Evolutionary conservation across 64 coral and sea anemone genomes (phyloP).

Genomic region (Montipora capricornis): DNA sequence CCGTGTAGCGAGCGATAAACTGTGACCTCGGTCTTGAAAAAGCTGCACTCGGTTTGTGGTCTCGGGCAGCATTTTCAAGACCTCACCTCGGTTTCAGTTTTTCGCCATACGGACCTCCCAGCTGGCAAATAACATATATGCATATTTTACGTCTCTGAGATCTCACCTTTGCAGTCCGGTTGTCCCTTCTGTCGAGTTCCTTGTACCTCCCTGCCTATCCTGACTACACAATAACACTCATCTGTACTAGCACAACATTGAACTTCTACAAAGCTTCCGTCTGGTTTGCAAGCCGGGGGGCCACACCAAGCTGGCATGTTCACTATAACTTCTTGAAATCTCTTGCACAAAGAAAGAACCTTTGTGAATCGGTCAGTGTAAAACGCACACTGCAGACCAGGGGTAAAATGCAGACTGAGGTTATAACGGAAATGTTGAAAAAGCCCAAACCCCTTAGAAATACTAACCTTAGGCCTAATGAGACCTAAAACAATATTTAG

Average conservation of each 20-base stretch:
- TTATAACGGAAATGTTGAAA: too few relatives aligned
- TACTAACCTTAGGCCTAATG: too few relatives aligned
- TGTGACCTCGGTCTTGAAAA: not conserved
- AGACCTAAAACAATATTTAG: too few relatives aligned
- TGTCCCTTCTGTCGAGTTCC: slow-evolving; percentile 46
- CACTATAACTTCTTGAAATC: slow-evolving; percentile 48
- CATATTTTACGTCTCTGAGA: too few relatives aligned
- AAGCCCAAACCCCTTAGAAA: too few relatives aligned
- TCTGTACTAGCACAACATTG: slow-evolving; percentile 51
- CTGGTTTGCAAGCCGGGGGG: slow-evolving; percentile 53
- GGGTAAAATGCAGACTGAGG: too few relatives aligned
- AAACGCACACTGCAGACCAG: too few relatives aligned
- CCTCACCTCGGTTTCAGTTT: too few relatives aligned
- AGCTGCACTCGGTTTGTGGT: too few relatives aligned
- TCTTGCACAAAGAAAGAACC: slow-evolving; percentile 29
- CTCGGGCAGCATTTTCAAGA: too few relatives aligned
- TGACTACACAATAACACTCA: slow-evolving; percentile 55
- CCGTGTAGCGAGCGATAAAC: not conserved
- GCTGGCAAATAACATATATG: too few relatives aligned
- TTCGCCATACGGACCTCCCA: too few relatives aligned
- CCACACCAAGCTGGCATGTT: slow-evolving; percentile 68
- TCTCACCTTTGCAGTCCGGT: slow-evolving; percentile 34
- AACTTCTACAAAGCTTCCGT: slow-evolving; percentile 62
- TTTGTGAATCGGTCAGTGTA: not conserved
- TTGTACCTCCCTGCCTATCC: slow-evolving; percentile 37